Evolutionary conservation across 64 coral and sea anemone species (phyloP).

Genomic region (Exaiptasia diaphana): DNA sequence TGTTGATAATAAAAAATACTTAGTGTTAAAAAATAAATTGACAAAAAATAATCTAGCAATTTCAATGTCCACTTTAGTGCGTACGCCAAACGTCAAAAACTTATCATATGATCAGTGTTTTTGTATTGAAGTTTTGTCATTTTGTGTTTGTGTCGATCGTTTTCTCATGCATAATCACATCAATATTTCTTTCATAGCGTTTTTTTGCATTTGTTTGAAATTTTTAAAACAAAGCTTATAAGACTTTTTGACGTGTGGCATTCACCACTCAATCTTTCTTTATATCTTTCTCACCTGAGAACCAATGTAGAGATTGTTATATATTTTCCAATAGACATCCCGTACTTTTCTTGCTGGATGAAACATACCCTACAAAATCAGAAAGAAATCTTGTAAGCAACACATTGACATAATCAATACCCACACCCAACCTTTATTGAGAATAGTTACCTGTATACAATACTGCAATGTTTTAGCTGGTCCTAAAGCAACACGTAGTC

Average conservation of each 20-base stretch:
- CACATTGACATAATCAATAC: neutral
- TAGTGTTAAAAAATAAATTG: neutral
- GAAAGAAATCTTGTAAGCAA: neutral
- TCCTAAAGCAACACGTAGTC: constrained; percentile 87
- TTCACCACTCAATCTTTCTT: too few species aligned
- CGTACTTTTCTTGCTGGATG: constrained; percentile 97
- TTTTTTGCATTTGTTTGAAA: too few species aligned
- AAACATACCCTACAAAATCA: constrained; percentile 74
- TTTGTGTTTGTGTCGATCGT: too few species aligned
- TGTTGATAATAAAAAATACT: constrained; percentile 26
- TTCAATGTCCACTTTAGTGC: too few species aligned
- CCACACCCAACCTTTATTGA: neutral
- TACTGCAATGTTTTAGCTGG: constrained; percentile 85
- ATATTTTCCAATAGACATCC: constrained; percentile 99
- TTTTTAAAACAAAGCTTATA: too few species aligned
- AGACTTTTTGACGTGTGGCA: too few species aligned
- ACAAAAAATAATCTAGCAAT: too few species aligned
- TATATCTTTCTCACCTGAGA: constrained; percentile 86
- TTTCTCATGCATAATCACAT: too few species aligned
- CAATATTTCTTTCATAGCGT: too few species aligned
- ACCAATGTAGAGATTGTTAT: constrained; percentile 97
- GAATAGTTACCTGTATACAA: constrained; percentile 73
- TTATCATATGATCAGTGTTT: too few species aligned
- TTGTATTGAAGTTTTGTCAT: too few species aligned
- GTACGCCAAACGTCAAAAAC: too few species aligned